Evolutionary conservation across 2,113 vertebrate species (phyloP).

Genomic region (Anarrhichthys ocellatus): DNA sequence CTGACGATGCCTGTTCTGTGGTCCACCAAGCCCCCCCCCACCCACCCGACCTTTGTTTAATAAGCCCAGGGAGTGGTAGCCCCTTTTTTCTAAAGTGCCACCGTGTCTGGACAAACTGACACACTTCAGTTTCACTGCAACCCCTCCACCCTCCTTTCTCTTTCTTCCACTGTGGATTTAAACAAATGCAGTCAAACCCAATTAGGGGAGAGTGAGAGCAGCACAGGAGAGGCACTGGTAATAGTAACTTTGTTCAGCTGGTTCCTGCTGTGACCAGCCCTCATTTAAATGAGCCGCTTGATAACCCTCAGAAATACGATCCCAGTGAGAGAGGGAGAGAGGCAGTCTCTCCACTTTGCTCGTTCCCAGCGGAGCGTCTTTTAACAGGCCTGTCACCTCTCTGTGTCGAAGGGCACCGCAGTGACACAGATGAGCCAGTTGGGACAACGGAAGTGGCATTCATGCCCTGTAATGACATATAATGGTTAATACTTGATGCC

Average conservation of each 20-base stretch:
- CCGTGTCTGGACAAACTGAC: constrained; percentile 83
- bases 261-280: constrained; percentile 86
- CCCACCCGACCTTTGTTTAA: constrained; percentile 70
- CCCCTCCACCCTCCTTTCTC: constrained; percentile 71
- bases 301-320: constrained; percentile 85
- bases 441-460: constrained; percentile 32
- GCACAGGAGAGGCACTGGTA: constrained; percentile 81
- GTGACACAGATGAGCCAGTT: constrained; percentile 60
- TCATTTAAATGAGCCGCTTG: constrained; percentile 86
- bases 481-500: constrained; percentile 20
- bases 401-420: constrained; percentile 37
- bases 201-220: constrained; percentile 86
- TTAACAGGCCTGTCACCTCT: constrained; percentile 77
- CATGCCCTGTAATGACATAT: constrained; percentile 20
- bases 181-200: constrained; percentile 88
- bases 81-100: constrained; percentile 74
- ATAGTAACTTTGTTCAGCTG: constrained; percentile 89
- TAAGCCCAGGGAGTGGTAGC: constrained; percentile 71
- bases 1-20: constrained; percentile 71
- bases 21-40: constrained; percentile 48
- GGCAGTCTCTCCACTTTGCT: constrained; percentile 64
- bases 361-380: constrained; percentile 70
- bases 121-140: constrained; percentile 82
- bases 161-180: constrained; percentile 84
- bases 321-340: constrained; percentile 68